These are phyloP conservation scores for Acromyrmex heyeri DNA, from an alignment of 1,140 invertebrate species.

Conservation along the genomic window DNA sequence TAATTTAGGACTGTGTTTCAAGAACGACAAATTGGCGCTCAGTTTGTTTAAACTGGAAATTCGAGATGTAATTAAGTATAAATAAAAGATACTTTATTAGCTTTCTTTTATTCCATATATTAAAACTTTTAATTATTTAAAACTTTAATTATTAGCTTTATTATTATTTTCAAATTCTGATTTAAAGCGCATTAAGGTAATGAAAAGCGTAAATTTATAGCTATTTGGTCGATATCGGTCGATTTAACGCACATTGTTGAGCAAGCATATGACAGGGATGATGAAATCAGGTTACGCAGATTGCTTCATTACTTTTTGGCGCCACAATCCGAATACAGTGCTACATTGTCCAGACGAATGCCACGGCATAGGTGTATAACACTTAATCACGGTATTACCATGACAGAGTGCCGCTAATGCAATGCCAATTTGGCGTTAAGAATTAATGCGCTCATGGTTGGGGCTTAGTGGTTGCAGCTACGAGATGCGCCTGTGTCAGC, in stretches of 20 bases:
- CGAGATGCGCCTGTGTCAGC: slow-evolving; percentile 66
- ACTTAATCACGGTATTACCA: slow-evolving; percentile 76
- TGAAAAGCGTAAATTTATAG: neutral
- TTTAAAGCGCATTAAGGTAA: neutral
- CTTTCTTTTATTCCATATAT: neutral
- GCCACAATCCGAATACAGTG: slow-evolving; percentile 22
- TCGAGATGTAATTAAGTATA: neutral
- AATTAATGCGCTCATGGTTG: slow-evolving; percentile 72
- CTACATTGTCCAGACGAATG: slow-evolving; percentile 59
- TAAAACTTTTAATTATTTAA: neutral
- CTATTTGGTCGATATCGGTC: neutral
- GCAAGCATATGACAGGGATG: slow-evolving; percentile 20
- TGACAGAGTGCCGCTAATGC: slow-evolving; percentile 76
- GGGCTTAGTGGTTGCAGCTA: slow-evolving; percentile 60
- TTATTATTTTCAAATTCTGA: neutral
- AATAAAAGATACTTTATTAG: neutral
- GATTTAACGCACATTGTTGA: neutral
- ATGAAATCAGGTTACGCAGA: slow-evolving; percentile 62
- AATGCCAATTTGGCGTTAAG: slow-evolving; percentile 79
- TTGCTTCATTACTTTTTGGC: slow-evolving; percentile 67
- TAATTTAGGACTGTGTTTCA: too few relatives aligned
- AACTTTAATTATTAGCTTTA: neutral
- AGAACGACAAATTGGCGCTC: too few relatives aligned
- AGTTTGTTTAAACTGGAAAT: neutral
- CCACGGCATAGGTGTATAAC: slow-evolving; percentile 57